Percentiles rank a stretch among this genome's conserved stretches.
Conservation (phyloP, 2,888 invertebrate genomes). For the Metellina segmentata region DNA sequence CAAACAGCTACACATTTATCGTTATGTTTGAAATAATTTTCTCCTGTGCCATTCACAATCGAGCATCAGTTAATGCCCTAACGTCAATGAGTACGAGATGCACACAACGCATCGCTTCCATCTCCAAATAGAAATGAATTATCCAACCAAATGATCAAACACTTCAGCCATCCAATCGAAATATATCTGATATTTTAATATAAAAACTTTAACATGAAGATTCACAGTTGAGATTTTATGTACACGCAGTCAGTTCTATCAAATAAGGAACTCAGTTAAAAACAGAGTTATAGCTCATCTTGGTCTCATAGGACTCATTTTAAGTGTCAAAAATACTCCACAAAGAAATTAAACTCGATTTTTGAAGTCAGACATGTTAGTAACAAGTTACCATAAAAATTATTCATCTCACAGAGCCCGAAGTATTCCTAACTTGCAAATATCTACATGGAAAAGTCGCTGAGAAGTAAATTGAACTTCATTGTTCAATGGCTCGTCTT, state of each 20-base stretch:
- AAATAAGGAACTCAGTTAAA: not conserved
- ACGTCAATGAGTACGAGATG: not conserved
- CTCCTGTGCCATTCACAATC: not conserved
- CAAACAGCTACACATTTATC: not conserved
- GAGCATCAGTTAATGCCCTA: not conserved
- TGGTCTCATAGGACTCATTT: not conserved
- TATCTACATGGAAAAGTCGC: not conserved
- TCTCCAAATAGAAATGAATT: not conserved
- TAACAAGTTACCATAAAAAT: not conserved
- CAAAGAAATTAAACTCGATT: not conserved
- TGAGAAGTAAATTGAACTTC: not conserved
- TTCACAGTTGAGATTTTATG: not conserved
- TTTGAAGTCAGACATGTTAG: not conserved
- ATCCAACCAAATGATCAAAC: not conserved
- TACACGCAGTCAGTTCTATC: not conserved
- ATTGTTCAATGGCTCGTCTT: not conserved
- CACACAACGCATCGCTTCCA: not conserved
- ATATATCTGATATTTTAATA: not conserved
- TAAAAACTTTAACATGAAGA: not conserved
- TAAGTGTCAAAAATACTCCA: not conserved
- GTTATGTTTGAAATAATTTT: not conserved
- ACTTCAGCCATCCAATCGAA: not conserved
- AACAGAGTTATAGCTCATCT: not conserved
- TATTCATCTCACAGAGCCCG: not conserved
- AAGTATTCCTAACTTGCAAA: not conserved